Evolutionary conservation across 2,113 vertebrate genomes (phyloP).

Genomic region (Cebus imitator): DNA sequence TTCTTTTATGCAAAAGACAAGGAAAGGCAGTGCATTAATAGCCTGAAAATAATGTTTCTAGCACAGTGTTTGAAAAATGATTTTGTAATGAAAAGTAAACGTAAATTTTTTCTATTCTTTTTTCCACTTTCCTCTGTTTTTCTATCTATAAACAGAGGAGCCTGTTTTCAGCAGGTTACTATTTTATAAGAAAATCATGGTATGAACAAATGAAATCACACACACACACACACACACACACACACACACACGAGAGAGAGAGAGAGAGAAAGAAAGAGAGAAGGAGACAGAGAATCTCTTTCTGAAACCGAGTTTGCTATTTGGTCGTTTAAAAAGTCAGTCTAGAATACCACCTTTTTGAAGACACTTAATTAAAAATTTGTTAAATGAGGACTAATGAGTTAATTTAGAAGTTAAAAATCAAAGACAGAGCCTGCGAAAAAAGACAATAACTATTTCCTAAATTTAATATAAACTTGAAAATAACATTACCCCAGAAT

Average conservation of each 20-base stretch:
- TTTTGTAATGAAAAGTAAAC: not conserved
- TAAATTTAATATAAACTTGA: not conserved
- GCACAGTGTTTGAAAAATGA: not conserved
- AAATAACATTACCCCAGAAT: not conserved
- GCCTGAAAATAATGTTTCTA: not conserved
- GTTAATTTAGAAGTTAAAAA: conserved; percentile 16
- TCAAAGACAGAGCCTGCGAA: not conserved
- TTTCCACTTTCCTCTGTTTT: not conserved
- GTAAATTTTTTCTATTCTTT: not conserved
- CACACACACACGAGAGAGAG: not conserved
- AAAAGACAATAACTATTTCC: not conserved
- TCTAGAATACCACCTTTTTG: not conserved
- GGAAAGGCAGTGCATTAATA: not conserved
- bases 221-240: not conserved
- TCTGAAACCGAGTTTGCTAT: not conserved
- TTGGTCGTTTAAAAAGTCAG: not conserved
- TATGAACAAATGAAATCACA: not conserved
- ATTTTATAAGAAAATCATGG: not conserved
- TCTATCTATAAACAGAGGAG: not conserved
- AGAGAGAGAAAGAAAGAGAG: not conserved
- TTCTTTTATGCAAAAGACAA: not conserved
- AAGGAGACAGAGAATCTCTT: not conserved
- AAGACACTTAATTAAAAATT: not conserved
- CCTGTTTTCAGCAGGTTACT: not conserved
- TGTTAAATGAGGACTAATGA: not conserved